A percentile compares a stretch with the other conserved stretches of the same genome.
These are phyloP conservation scores for Heliconius congener DNA, from an alignment of 1,140 invertebrate genomes.

Conservation along the genomic window DNA sequence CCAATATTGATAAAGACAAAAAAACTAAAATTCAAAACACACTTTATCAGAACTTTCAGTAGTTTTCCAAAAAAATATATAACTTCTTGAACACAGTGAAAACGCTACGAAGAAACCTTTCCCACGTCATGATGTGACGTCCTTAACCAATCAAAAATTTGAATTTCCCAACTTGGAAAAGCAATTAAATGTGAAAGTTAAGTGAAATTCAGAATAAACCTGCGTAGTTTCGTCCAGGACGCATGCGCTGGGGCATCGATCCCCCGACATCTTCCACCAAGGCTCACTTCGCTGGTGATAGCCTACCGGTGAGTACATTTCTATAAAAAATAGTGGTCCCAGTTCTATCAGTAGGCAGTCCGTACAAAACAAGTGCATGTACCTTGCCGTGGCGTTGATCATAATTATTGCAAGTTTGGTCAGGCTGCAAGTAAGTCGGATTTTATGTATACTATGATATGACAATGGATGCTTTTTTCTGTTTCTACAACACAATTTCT, in stretches of 20 bases:
- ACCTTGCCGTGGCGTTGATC: conserved; percentile 76
- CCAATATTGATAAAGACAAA: too few relatives aligned
- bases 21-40: too few relatives aligned
- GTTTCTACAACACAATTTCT: conserved; percentile 40
- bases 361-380: conserved; percentile 69
- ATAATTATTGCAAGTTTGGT: conserved; percentile 76
- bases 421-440: conserved; percentile 70
- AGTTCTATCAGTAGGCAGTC: conserved; percentile 40
- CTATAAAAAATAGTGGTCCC: conserved; percentile 34
- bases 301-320: conserved; percentile 62
- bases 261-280: conserved; percentile 21
- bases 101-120: too few relatives aligned
- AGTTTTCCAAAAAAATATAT: too few relatives aligned
- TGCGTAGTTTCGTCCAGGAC: conserved; percentile 55
- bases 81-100: too few relatives aligned
- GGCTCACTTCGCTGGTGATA: conserved; percentile 48
- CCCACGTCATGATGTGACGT: too few relatives aligned
- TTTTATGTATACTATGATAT: conserved; percentile 42
- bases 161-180: too few relatives aligned
- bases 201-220: conserved; percentile 40
- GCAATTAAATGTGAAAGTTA: conserved; percentile 28
- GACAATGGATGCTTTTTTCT: conserved; percentile 39
- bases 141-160: too few relatives aligned
- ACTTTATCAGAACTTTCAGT: too few relatives aligned
- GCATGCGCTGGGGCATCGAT: conserved; percentile 67